Evolutionary conservation across 2,113 vertebrate genomes (phyloP).

Genomic region (Platycercus adscitus): DNA sequence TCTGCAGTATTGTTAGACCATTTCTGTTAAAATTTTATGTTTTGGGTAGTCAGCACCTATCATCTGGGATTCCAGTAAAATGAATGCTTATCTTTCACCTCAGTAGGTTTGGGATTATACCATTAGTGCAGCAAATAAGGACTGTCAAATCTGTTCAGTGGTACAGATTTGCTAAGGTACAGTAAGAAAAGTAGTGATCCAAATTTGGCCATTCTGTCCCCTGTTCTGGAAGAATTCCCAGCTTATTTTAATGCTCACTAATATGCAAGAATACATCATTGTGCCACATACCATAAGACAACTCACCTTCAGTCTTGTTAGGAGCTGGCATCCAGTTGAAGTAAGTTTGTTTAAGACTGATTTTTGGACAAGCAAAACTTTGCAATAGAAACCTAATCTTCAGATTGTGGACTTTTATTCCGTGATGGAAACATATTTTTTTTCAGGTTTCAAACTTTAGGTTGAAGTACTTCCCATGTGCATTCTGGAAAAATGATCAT

Average conservation of each 20-base stretch:
- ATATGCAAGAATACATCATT: not conserved
- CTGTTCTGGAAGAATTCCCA: not conserved
- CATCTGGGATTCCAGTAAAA: constrained; percentile 1
- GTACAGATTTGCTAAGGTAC: not conserved
- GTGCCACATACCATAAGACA: not conserved
- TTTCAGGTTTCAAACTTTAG: not conserved
- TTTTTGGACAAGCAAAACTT: not conserved
- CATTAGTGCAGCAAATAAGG: constrained; percentile 35
- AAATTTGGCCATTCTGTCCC: not conserved
- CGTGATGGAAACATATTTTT: not conserved
- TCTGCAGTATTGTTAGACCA: not conserved
- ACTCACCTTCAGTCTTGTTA: not conserved
- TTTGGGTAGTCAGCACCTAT: constrained; percentile 21
- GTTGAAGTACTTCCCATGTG: not conserved
- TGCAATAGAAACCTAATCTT: not conserved
- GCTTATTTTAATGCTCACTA: not conserved
- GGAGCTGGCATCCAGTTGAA: not conserved
- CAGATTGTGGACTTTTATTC: not conserved
- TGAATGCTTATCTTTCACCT: constrained; percentile 35
- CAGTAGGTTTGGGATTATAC: constrained; percentile 24
- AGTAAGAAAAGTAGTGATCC: not conserved
- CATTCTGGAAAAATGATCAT: not conserved
- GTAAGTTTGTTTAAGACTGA: not conserved
- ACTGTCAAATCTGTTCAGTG: not conserved
- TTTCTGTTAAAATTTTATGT: constrained; percentile 41